Percentiles rank a stretch among this genome's conserved stretches.
Conservation (phyloP, 2,797 vertebrate species). For the Prunella strophiata region DNA sequence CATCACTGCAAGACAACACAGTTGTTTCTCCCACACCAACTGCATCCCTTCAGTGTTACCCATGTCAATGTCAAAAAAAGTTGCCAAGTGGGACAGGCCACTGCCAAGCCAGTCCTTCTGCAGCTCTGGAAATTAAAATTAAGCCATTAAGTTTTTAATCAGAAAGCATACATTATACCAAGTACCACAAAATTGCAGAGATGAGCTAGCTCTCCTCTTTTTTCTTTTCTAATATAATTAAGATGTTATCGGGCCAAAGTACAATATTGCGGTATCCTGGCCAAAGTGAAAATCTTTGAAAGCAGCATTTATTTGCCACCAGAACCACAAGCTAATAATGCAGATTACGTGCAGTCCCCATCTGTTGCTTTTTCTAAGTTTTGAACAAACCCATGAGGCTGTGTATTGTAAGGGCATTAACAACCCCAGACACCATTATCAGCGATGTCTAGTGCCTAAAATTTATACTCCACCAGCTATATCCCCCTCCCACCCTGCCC, state of each 20-base stretch:
- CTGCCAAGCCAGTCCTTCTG: slow-evolving; percentile 12
- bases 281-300: slow-evolving; percentile 42
- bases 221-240: slow-evolving; percentile 14
- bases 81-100: background rate
- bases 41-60: background rate
- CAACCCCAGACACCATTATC: background rate
- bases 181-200: slow-evolving; percentile 9
- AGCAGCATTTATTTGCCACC: slow-evolving; percentile 33
- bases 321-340: slow-evolving; percentile 60
- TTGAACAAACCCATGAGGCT: background rate
- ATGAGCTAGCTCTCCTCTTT: slow-evolving; percentile 20
- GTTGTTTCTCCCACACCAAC: background rate
- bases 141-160: slow-evolving; percentile 12
- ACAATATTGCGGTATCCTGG: slow-evolving; percentile 42
- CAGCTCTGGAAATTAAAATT: slow-evolving; percentile 8
- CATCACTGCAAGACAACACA: background rate
- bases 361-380: slow-evolving; percentile 13
- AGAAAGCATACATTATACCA: slow-evolving; percentile 8
- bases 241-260: slow-evolving; percentile 47
- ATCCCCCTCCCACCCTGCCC: background rate
- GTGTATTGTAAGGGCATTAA: background rate
- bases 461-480: background rate
- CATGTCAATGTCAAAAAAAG: background rate
- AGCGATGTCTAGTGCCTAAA: background rate
- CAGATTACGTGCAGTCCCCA: background rate